Evolutionary conservation across 2,888 invertebrate species (phyloP).

Genomic region (Andrena marginata): DNA sequence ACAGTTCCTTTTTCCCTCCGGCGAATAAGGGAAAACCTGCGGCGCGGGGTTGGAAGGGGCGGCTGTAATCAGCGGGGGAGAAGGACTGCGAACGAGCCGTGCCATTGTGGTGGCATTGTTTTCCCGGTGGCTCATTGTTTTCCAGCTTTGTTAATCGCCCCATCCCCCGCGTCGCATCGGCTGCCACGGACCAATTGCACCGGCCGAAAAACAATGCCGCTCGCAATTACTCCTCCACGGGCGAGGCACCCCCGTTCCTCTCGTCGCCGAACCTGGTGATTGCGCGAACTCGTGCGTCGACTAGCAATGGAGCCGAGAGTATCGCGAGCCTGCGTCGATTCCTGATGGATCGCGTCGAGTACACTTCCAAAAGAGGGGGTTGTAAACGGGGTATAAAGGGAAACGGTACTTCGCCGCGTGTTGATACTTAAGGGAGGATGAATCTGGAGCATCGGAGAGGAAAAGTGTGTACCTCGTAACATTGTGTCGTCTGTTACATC

Average conservation of each 20-base stretch:
- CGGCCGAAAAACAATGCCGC: constrained; percentile 75
- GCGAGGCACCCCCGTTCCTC: constrained; percentile 30
- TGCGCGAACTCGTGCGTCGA: neutral
- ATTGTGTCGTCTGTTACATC: too few species aligned
- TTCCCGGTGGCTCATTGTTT: constrained; percentile 78
- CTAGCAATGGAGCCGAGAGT: neutral
- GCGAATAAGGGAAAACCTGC: constrained; percentile 5
- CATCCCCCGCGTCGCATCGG: constrained; percentile 31
- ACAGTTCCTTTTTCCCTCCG: constrained; percentile 10
- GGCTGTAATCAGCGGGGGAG: constrained; percentile 78
- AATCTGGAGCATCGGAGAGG: too few species aligned
- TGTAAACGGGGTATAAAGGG: too few species aligned
- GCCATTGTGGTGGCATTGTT: constrained; percentile 77
- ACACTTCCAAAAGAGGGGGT: too few species aligned
- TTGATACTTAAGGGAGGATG: too few species aligned
- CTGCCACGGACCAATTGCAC: constrained; percentile 49
- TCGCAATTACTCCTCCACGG: constrained; percentile 77
- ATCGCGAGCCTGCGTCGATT: neutral
- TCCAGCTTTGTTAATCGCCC: constrained; percentile 80
- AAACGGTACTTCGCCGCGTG: too few species aligned
- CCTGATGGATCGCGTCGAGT: neutral
- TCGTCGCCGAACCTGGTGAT: neutral
- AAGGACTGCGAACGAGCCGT: constrained; percentile 74
- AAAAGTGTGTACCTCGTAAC: too few species aligned
- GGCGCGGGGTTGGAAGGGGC: neutral